These are phyloP conservation scores for Centroberyx gerrardi DNA, from an alignment of 2,797 vertebrate species.

Conservation along the genomic window DNA sequence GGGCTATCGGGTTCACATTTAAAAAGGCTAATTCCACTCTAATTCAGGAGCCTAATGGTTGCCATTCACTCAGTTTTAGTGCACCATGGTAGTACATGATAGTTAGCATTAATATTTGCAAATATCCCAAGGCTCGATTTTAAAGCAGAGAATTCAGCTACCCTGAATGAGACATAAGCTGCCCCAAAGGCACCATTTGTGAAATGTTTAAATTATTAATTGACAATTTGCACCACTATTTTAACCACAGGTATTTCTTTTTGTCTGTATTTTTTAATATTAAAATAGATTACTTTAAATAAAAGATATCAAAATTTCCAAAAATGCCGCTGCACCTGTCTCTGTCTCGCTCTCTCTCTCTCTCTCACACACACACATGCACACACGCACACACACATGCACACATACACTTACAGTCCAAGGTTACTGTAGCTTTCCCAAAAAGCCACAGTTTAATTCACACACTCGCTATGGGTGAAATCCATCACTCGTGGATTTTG, in stretches of 20 bases:
- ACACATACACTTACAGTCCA: not conserved
- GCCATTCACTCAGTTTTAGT: conserved; percentile 31
- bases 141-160: conserved; percentile 36
- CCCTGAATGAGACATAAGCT: conserved; percentile 41
- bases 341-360: too few relatives aligned
- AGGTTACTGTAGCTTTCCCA: not conserved
- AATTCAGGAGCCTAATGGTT: conserved; percentile 15
- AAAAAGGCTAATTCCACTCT: conserved; percentile 18
- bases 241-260: not conserved
- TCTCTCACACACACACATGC: not conserved
- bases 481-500: conserved; percentile 36
- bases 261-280: too few relatives aligned
- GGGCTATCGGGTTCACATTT: not conserved
- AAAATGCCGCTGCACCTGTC: too few relatives aligned
- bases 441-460: conserved; percentile 15
- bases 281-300: too few relatives aligned
- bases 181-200: conserved; percentile 45
- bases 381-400: too few relatives aligned
- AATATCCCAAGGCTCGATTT: conserved; percentile 39
- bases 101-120: conserved; percentile 53
- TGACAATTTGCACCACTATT: conserved; percentile 46
- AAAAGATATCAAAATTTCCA: too few relatives aligned
- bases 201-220: conserved; percentile 35
- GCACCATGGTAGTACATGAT: conserved; percentile 25
- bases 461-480: not conserved